Evolutionary conservation across 2,797 vertebrate species (phyloP).

Genomic region (Hylomyscus alleni): DNA sequence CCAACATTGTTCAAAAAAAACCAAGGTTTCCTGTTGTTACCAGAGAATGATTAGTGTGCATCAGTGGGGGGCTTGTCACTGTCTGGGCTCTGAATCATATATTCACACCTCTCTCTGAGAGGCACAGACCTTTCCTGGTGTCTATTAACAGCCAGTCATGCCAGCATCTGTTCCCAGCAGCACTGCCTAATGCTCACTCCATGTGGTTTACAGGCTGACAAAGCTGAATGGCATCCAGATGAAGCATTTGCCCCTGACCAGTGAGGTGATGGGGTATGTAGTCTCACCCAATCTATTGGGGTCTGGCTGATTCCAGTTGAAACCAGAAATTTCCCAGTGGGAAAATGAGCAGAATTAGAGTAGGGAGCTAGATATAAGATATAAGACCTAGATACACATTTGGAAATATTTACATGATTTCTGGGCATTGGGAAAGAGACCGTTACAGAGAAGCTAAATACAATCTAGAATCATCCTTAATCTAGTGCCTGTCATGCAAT

Average conservation of each 20-base stretch:
- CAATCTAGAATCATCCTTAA: neutral
- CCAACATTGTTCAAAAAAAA: neutral
- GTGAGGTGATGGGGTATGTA: neutral
- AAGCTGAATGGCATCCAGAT: neutral
- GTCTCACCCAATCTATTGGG: neutral
- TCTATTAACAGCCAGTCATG: constrained; percentile 24
- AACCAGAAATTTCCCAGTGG: neutral
- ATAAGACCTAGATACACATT: neutral
- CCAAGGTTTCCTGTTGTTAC: neutral
- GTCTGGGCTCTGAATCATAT: neutral
- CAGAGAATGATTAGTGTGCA: constrained; percentile 37
- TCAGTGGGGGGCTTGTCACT: neutral
- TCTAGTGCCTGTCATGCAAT: neutral
- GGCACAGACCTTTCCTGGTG: constrained; percentile 50
- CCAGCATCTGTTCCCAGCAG: constrained; percentile 58
- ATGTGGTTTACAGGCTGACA: neutral
- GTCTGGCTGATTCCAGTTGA: neutral
- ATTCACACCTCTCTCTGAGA: constrained; percentile 58
- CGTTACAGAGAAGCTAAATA: neutral
- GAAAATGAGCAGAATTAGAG: neutral
- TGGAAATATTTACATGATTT: neutral
- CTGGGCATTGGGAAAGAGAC: neutral
- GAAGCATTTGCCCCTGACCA: neutral
- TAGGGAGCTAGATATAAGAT: neutral
- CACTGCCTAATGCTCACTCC: constrained; percentile 38